Base-by-base conservation (phyloP, 2,797 vertebrate genomes). In the Meda fulgida region DNA sequence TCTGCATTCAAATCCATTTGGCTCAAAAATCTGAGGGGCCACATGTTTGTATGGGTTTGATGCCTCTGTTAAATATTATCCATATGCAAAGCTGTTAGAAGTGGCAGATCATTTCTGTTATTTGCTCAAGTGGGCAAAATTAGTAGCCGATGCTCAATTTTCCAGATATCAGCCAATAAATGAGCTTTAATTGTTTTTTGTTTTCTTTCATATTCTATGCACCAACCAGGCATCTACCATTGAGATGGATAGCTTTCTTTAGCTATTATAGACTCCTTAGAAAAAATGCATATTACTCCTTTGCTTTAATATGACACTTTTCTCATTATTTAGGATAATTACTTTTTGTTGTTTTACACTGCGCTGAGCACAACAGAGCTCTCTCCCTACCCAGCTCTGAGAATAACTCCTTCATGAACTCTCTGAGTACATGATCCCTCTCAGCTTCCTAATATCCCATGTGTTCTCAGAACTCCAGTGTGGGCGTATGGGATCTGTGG, bases 391-490 rank as follows among this genome's bases (percentile, higher is more conserved):
- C 65, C 73, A 73, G 73, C 69, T 67, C 77, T 75, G 72, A 65
- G 55, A 85, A 85, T 85, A 83, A 55, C 84, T 88, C 76, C 84
- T 84, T 86, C 77, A 66, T 88, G 87, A 88, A 86, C 84, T 80
- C 86, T 80, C n/a, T 19, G 73, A 80, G 60, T 76, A 81, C 46
- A 65, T 81, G 83, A 86, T 83, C 85, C 81, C 73, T 77, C 55
- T 84, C 73, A 48, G 73, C 83, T 83, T 78, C 72, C 58, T 87
- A 80, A 89, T 86, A 82, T 89, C 88, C 86, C 86, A 83, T 89
- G 88, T 85, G 85, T 77, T 84, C 69, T 86, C 73, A 40, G 75
- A 78, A 53, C 46, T 58, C 43, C 36, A 46, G 83, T 80, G 86
- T 89, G 85, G 88, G 88, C 55, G 84, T 85, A 81, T 23, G 78